Evolutionary conservation across 1,140 invertebrate genomes (phyloP), one percentile per base, ranked within the genome.

Genomic region (Drosophila kepulauana): DNA sequence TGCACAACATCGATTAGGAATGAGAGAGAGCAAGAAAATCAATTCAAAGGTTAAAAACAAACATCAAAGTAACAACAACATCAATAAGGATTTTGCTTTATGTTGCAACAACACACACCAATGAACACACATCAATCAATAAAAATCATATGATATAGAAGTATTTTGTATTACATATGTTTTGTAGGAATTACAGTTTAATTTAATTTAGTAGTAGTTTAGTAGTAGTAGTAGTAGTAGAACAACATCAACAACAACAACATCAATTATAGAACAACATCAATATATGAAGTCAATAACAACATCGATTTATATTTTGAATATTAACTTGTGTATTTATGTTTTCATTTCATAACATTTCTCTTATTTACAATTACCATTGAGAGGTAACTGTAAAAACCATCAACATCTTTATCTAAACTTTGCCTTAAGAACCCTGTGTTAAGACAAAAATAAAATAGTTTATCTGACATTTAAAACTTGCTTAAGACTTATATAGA

Each of bases 161-260:
- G 81, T 80, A 76, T 72, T 25, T 70, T 57, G 66, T 59, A 64
- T 30, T 65, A 73, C 33, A 67, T 67, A 67, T 52, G 48, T 69
- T 25, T 25, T 63, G 67, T 64, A 71, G 54, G 28, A 63, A 16
- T 56, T 69, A 63, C 56, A 64, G 72, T 66, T 66, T 51, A 73
- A 43, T 74, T 73, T 45, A 58, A 38, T 75, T 78, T 33, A 71
- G 61, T 67, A 73, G 67, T 67, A 73, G 70, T 58, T 33, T 33
- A 20, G 68, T 71, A 73, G 51, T 79, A 61, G 54, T 74, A 61
- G 78, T 73, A 81, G 79, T 79, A 84, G 81, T 74, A 85, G 72
- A 85, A 85, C 78, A 86, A 76, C 82, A 86, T 79, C 85, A 88
- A 84, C 84, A 87, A 82, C 82, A 87, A 88, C 84, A 87, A 87